Evolutionary conservation across 2,888 invertebrate species (phyloP).

Genomic region (Aporophyla nigra): DNA sequence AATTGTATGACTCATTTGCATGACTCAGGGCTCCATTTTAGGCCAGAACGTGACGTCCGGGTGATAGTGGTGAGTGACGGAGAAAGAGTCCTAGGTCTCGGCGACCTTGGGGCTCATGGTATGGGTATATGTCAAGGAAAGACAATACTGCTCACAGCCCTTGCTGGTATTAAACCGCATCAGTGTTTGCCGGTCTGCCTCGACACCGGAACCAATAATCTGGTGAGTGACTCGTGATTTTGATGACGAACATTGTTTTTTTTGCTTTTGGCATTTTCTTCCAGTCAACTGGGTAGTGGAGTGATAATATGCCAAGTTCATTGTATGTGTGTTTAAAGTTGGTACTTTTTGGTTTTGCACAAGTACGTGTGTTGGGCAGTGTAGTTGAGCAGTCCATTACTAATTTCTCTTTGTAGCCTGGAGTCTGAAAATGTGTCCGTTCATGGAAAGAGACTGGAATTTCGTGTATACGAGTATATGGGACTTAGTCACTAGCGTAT

Average conservation of each 20-base stretch:
- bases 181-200: conserved; percentile 97
- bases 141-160: conserved; percentile 97
- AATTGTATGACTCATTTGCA: background rate
- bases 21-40: conserved; percentile 65
- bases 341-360: background rate
- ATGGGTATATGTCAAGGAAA: conserved; percentile 99
- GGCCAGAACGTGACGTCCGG: conserved; percentile 95
- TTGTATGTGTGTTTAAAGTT: background rate
- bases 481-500: background rate
- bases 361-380: background rate
- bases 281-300: background rate
- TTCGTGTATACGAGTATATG: background rate
- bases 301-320: background rate
- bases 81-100: conserved; percentile 97
- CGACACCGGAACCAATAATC: conserved; percentile 97
- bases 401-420: background rate
- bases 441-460: background rate
- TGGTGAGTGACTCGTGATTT: conserved; percentile 82
- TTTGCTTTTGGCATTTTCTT: no score
- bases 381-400: background rate
- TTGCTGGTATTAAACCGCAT: conserved; percentile 97
- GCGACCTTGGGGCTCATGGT: conserved; percentile 98
- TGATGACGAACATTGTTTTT: background rate
- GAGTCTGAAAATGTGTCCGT: background rate
- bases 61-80: conserved; percentile 98